Percentiles rank a stretch among this genome's conserved stretches.
Conservation (phyloP, 2,113 vertebrate species). For the Tachysurus vachellii region DNA sequence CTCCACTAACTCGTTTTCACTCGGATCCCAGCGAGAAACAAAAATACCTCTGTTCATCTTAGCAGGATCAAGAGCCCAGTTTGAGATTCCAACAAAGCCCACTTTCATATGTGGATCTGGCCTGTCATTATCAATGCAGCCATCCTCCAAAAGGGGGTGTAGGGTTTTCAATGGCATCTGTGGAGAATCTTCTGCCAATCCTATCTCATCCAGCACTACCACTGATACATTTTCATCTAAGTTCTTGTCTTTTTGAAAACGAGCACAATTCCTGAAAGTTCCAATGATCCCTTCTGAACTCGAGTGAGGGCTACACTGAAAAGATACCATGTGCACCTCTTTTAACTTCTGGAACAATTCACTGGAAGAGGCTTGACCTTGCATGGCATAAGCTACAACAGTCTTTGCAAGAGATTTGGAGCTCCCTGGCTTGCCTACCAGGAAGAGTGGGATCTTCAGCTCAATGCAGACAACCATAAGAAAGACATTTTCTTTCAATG, state of each 20-base stretch:
- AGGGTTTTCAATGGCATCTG: conserved; percentile 80
- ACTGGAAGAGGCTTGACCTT: conserved; percentile 67
- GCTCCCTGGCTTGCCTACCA: conserved; percentile 80
- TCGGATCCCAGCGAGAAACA: conserved; percentile 75
- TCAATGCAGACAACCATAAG: conserved; percentile 79
- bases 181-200: conserved; percentile 78
- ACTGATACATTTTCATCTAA: conserved; percentile 77
- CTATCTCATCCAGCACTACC: conserved; percentile 78
- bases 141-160: conserved; percentile 78
- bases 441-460: conserved; percentile 76
- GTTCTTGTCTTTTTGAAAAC: conserved; percentile 77
- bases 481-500: conserved; percentile 80
- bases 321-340: conserved; percentile 78
- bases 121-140: conserved; percentile 74
- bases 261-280: conserved; percentile 76
- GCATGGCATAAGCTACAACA: conserved; percentile 75
- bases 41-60: conserved; percentile 83
- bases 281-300: conserved; percentile 78
- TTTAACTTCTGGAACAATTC: conserved; percentile 71
- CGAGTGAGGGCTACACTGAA: conserved; percentile 81
- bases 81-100: conserved; percentile 80
- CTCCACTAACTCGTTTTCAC: conserved; percentile 72
- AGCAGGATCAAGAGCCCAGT: conserved; percentile 81
- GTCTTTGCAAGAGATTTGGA: conserved; percentile 81
- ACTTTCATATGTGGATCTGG: conserved; percentile 75